phyloP scores from a whole-genome alignment of 1,140 invertebrate species.

The Pygmarrhopalites habei region DNA sequence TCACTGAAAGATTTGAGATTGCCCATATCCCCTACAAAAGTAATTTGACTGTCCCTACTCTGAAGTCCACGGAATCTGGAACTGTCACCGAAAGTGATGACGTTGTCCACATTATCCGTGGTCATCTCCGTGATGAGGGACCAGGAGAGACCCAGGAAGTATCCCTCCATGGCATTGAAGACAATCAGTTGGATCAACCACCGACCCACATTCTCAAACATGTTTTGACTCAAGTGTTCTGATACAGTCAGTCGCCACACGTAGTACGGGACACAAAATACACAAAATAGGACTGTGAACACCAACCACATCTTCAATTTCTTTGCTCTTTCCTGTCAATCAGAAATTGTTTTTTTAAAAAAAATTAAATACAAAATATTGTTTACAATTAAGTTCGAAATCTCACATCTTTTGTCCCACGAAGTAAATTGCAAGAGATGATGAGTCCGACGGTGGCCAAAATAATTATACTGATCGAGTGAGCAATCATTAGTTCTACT shows the following conservation, averaged over 20 bases:
- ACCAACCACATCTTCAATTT: background rate
- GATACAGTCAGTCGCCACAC: constrained; percentile 8
- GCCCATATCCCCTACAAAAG: constrained; percentile 6
- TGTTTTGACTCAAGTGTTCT: no score
- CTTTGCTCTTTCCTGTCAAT: background rate
- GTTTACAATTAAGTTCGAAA: no score
- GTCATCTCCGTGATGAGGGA: background rate
- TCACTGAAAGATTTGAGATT: background rate
- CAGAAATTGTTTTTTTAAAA: no score
- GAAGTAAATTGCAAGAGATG: no score
- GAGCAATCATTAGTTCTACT: no score
- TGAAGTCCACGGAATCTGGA: constrained; percentile 3
- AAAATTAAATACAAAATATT: no score
- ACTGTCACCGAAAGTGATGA: background rate
- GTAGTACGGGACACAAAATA: constrained; percentile 2
- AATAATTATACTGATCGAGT: no score
- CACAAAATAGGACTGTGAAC: constrained; percentile 1
- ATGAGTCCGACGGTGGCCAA: no score
- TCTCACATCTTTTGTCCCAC: no score
- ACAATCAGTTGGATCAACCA: constrained; percentile 4
- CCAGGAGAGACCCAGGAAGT: constrained; percentile 5
- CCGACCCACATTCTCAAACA: background rate
- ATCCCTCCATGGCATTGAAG: constrained; percentile 2
- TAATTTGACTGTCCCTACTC: constrained; percentile 10
- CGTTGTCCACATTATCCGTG: background rate